These are phyloP conservation scores for Lutraria rhynchaena DNA, from an alignment of 1,140 invertebrate genomes.

Conservation along the genomic window DNA sequence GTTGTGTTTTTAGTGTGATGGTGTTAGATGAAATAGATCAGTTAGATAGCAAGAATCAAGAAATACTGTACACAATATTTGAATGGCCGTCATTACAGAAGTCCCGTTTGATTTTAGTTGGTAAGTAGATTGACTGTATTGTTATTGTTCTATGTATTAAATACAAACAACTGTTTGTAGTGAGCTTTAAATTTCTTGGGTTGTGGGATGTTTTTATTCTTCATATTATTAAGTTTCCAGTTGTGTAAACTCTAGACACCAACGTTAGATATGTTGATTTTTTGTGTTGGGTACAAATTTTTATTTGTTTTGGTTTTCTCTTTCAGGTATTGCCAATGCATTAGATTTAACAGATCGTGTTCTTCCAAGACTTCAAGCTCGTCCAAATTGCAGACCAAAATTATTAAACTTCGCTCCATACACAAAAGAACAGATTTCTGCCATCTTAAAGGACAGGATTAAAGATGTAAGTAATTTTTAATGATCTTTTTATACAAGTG, in stretches of 20 bases:
- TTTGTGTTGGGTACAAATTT: too few species aligned
- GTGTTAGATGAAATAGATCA: slow-evolving; percentile 99
- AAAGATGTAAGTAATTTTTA: slow-evolving; percentile 84
- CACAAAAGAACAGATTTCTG: slow-evolving; percentile 92
- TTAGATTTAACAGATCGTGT: slow-evolving; percentile 96
- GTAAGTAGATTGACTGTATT: too few species aligned
- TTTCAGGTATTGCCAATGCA: slow-evolving; percentile 92
- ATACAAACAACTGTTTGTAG: too few species aligned
- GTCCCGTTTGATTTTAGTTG: slow-evolving; percentile 92
- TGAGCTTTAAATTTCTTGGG: too few species aligned
- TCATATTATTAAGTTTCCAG: too few species aligned
- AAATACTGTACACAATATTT: slow-evolving; percentile 95
- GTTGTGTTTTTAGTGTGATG: slow-evolving; percentile 87
- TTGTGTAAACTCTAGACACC: too few species aligned
- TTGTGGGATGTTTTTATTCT: too few species aligned
- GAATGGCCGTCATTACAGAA: slow-evolving; percentile 91
- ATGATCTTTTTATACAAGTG: background rate
- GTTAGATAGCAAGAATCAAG: slow-evolving; percentile 90
- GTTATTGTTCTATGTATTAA: too few species aligned
- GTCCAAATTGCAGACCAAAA: slow-evolving; percentile 80
- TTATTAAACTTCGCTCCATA: slow-evolving; percentile 97
- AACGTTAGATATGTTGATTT: too few species aligned
- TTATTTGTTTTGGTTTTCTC: too few species aligned
- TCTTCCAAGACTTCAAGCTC: slow-evolving; percentile 91
- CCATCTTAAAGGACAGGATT: slow-evolving; percentile 92